phyloP scores from a whole-genome alignment of 2,113 vertebrate genomes.

The pig (Sus scrofa) region T2T-Sscrofa CM000815.6:115060501-115061000 shows the following conservation, averaged over 20 bases:
- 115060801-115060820: neutral
- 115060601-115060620: constrained; percentile 18
- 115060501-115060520: neutral
- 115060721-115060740: neutral
- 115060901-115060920: neutral
- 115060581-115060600: neutral
- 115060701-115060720: neutral
- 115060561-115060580: neutral
- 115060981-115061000: neutral
- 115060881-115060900: neutral
- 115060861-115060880: neutral
- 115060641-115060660: neutral
- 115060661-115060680: neutral
- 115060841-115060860: no score
- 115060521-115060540: neutral
- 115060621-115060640: neutral
- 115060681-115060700: neutral
- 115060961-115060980: neutral
- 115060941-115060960: neutral
- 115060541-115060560: neutral
- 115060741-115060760: neutral
- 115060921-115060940: neutral
- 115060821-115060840: neutral
- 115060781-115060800: neutral
- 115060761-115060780: neutral